Evolutionary conservation across 2,888 invertebrate genomes (phyloP).

Genomic region (Tethea ocularis): DNA sequence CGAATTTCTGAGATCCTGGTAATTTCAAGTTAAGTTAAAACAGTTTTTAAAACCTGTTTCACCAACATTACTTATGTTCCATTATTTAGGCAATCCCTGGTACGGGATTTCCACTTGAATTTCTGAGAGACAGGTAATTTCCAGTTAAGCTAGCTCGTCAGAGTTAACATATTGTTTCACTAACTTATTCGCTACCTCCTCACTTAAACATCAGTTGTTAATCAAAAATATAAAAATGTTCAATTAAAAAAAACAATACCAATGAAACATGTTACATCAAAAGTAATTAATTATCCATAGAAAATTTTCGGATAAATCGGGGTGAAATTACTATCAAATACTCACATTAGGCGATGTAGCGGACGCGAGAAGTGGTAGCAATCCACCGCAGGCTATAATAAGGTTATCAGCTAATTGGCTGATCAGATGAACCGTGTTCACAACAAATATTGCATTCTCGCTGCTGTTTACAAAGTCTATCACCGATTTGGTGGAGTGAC

Average conservation of each 20-base stretch:
- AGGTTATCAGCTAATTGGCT: conserved; percentile 99
- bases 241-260: too few relatives aligned
- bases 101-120: too few relatives aligned
- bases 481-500: conserved; percentile 98
- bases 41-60: background rate
- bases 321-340: conserved; percentile 23
- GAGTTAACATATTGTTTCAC: too few relatives aligned
- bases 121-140: too few relatives aligned
- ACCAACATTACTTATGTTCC: background rate
- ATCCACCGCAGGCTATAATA: conserved; percentile 98
- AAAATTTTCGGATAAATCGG: background rate
- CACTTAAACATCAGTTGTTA: too few relatives aligned
- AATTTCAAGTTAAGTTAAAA: background rate
- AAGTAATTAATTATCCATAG: background rate
- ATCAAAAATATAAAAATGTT: too few relatives aligned
- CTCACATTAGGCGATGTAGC: conserved; percentile 99
- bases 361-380: conserved; percentile 97
- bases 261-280: too few relatives aligned
- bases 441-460: conserved; percentile 99
- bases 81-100: background rate
- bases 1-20: background rate
- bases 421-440: conserved; percentile 99
- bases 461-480: conserved; percentile 99
- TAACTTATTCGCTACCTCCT: too few relatives aligned
- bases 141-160: too few relatives aligned